Percentiles rank a stretch among this genome's conserved stretches.
Conservation (phyloP, 2,113 vertebrate species). For the Corvus hawaiiensis region DNA sequence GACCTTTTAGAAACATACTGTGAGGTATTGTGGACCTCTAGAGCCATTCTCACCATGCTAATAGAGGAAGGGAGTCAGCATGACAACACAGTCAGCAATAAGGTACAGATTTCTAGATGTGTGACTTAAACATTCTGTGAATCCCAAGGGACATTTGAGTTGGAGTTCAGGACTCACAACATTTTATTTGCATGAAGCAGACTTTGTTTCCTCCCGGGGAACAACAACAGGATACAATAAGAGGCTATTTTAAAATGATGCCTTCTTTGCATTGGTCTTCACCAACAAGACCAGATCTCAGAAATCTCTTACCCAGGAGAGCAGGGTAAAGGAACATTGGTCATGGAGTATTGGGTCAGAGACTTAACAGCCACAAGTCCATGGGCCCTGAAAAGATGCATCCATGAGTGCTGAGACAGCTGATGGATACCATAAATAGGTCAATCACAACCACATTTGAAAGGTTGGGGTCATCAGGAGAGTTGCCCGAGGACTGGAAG, state of each 20-base stretch:
- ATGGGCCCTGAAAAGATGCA: too few relatives aligned
- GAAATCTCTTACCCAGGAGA: background rate
- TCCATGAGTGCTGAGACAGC: too few relatives aligned
- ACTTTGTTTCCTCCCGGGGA: background rate
- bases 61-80: background rate
- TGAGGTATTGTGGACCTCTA: background rate
- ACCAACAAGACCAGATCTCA: background rate
- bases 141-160: background rate
- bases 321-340: background rate
- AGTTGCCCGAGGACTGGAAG: background rate
- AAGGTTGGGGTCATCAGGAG: background rate
- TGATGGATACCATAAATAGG: background rate
- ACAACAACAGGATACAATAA: fast-evolving
- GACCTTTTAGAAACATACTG: background rate
- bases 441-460: background rate
- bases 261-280: background rate
- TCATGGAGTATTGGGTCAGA: background rate
- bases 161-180: background rate
- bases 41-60: background rate
- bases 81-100: background rate
- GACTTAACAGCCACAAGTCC: background rate
- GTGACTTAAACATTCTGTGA: background rate
- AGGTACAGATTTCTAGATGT: background rate
- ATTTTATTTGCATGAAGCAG: background rate
- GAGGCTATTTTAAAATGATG: background rate